Evolutionary conservation across 2,888 invertebrate species (phyloP).

Genomic region (Limnephilus rhombicus): DNA sequence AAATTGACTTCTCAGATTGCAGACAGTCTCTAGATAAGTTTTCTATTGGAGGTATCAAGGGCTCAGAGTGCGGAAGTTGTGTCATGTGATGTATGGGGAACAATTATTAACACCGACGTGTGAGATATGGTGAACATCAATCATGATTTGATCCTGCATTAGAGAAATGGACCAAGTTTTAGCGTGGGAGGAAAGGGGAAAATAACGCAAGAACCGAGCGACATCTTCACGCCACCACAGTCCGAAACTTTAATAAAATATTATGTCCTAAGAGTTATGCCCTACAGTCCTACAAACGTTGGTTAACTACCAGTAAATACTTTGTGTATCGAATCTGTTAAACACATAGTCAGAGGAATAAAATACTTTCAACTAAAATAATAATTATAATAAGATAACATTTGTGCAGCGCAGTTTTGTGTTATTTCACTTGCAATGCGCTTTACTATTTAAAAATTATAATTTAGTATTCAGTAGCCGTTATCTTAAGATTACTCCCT

Average conservation of each 20-base stretch:
- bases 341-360: too few species aligned
- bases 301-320: too few species aligned
- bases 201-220: background rate
- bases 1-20: background rate
- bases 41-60: background rate
- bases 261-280: background rate
- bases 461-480: too few species aligned
- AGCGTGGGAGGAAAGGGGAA: background rate
- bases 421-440: too few species aligned
- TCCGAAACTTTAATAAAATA: background rate
- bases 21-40: background rate
- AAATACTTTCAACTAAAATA: too few species aligned
- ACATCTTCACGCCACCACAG: background rate
- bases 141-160: conserved; percentile 1
- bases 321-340: too few species aligned
- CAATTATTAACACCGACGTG: background rate
- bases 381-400: too few species aligned
- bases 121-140: background rate
- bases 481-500: too few species aligned
- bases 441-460: too few species aligned
- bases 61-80: background rate
- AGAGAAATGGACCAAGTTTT: background rate
- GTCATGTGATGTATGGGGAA: background rate
- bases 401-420: too few species aligned
- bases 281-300: too few species aligned